Percentiles rank a stretch among this genome's conserved stretches.
phyloP scores from a whole-genome alignment of 2,888 invertebrate species.

The Sinotaia quadrata region DNA sequence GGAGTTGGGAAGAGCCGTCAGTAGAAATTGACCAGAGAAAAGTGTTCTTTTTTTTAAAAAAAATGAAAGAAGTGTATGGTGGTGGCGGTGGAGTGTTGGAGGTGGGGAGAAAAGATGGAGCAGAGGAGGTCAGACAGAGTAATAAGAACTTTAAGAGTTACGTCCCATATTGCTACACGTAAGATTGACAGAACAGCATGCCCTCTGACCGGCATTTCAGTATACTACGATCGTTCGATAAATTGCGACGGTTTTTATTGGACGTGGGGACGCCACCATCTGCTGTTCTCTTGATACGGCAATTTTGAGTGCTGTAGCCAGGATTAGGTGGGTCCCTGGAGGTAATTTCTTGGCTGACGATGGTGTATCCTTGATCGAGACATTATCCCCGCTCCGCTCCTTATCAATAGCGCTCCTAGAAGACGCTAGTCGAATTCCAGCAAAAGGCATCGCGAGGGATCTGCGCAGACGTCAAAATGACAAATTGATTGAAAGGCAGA shows the following conservation, averaged over 20 bases:
- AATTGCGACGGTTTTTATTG: constrained; percentile 36
- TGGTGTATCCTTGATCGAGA: constrained; percentile 34
- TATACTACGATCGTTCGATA: constrained; percentile 34
- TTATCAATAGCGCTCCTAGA: constrained; percentile 36
- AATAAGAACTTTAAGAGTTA: constrained; percentile 6
- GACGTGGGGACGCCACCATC: constrained; percentile 32
- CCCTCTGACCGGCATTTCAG: constrained; percentile 33
- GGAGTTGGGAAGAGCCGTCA: background rate
- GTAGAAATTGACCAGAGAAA: background rate
- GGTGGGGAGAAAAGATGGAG: background rate
- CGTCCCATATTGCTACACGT: constrained; percentile 6
- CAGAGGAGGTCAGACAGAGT: background rate
- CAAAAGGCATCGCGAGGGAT: constrained; percentile 32
- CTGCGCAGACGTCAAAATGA: constrained; percentile 40
- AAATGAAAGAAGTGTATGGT: background rate
- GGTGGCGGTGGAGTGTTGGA: background rate
- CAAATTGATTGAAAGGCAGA: constrained; percentile 43
- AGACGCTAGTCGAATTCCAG: constrained; percentile 24
- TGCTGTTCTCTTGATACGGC: constrained; percentile 33
- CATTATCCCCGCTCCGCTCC: constrained; percentile 35
- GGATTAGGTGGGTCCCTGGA: constrained; percentile 35
- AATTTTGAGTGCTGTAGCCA: constrained; percentile 34
- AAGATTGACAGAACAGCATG: constrained; percentile 28
- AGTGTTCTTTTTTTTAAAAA: background rate
- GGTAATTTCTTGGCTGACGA: constrained; percentile 33